These are phyloP conservation scores for Hyppa rectilinea DNA, from an alignment of 2,888 invertebrate genomes.

Conservation along the genomic window DNA sequence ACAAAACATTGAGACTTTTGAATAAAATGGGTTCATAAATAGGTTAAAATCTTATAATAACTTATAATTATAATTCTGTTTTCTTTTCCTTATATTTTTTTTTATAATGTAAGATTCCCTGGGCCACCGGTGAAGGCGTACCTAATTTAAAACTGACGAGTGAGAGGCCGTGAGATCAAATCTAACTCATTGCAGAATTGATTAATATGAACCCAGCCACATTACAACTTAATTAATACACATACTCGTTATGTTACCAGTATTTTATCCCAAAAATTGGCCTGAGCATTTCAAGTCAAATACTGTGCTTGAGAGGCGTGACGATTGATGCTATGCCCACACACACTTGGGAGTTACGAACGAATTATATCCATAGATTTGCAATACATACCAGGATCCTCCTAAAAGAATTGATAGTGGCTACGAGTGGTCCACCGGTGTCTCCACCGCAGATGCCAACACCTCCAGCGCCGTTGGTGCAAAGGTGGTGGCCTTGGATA, in stretches of 20 bases:
- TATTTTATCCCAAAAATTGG: background rate
- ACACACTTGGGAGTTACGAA: background rate
- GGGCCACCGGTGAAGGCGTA: background rate
- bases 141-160: background rate
- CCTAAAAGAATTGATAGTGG: slow-evolving; percentile 66
- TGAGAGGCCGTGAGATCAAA: background rate
- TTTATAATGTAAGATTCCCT: background rate
- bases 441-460: slow-evolving; percentile 76
- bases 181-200: background rate
- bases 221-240: background rate
- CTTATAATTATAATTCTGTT: too few relatives aligned
- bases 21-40: too few relatives aligned
- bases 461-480: slow-evolving; percentile 73
- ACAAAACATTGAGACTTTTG: too few relatives aligned
- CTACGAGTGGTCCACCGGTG: slow-evolving; percentile 74
- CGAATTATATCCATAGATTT: background rate
- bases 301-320: background rate
- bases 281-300: background rate
- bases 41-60: too few relatives aligned
- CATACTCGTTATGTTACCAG: background rate
- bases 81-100: too few relatives aligned
- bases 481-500: slow-evolving; percentile 73
- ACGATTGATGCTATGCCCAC: background rate
- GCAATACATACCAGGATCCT: slow-evolving; percentile 66
- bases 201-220: background rate